Percentiles rank a stretch among this genome's conserved stretches.
These are phyloP conservation scores for Euwallacea fornicatus DNA, from an alignment of 1,140 invertebrate genomes.

Conservation along the genomic window DNA sequence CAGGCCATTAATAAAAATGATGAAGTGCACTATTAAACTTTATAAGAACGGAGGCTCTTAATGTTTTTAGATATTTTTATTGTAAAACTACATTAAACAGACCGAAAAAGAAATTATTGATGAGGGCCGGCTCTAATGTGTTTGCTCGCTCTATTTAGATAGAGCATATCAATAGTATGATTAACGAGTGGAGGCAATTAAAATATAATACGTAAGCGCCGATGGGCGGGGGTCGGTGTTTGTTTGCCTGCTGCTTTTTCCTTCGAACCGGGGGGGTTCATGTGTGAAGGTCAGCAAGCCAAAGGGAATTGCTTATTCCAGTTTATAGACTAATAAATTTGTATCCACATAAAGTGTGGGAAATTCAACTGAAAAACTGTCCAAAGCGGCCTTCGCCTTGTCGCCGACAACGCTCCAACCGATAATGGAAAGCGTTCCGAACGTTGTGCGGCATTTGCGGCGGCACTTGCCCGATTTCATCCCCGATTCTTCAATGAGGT, in stretches of 20 bases:
- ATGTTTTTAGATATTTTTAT: constrained; percentile 33
- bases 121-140: constrained; percentile 26
- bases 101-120: constrained; percentile 29
- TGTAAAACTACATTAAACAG: constrained; percentile 24
- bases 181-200: constrained; percentile 31
- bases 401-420: no score
- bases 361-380: no score
- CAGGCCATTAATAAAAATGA: constrained; percentile 33
- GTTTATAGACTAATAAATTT: no score
- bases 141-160: constrained; percentile 28
- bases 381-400: no score
- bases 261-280: no score
- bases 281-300: no score
- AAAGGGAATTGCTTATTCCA: no score
- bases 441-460: no score
- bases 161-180: constrained; percentile 35
- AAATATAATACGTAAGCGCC: constrained; percentile 20
- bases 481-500: no score
- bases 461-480: no score
- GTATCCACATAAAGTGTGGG: no score
- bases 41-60: constrained; percentile 18
- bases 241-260: neutral
- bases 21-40: constrained; percentile 29
- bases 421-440: no score
- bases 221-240: neutral